Percentiles rank a stretch among this genome's conserved stretches.
Conservation (phyloP, 2,113 vertebrate genomes). For the Panthera uncia region DNA sequence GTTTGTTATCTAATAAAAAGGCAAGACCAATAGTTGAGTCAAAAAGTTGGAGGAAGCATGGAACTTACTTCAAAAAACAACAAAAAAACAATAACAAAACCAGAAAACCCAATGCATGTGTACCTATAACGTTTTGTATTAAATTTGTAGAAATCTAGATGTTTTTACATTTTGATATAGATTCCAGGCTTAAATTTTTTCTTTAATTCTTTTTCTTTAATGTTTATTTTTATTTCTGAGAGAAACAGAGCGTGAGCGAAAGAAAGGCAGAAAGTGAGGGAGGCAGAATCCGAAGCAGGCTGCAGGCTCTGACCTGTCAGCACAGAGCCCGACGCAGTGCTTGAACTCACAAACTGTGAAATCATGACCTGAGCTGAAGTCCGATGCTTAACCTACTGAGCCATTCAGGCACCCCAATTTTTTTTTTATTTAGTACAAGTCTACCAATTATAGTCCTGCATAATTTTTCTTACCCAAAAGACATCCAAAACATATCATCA, state of each 20-base stretch:
- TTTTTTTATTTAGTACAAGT: neutral
- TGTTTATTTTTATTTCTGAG: too few species aligned
- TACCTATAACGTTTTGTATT: constrained; percentile 26
- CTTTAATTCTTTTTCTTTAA: neutral
- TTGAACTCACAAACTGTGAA: too few species aligned
- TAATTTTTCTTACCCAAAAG: neutral
- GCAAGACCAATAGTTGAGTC: constrained; percentile 19
- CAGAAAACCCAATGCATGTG: neutral
- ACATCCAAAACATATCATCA: neutral
- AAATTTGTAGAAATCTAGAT: constrained; percentile 47
- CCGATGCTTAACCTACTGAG: too few species aligned
- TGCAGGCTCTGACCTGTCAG: too few species aligned
- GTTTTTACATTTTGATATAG: constrained; percentile 42
- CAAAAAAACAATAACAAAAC: too few species aligned
- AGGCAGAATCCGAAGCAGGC: too few species aligned
- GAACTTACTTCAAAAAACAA: constrained; percentile 46
- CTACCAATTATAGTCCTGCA: neutral
- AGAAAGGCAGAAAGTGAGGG: too few species aligned
- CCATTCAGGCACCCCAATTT: neutral
- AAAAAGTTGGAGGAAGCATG: constrained; percentile 32
- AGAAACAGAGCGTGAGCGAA: too few species aligned
- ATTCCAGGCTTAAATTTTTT: neutral
- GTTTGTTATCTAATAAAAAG: constrained; percentile 36
- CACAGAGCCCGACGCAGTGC: too few species aligned
- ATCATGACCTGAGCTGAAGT: too few species aligned